Conservation (phyloP, 2,797 vertebrate species). For the Eremophila alpestris region DNA sequence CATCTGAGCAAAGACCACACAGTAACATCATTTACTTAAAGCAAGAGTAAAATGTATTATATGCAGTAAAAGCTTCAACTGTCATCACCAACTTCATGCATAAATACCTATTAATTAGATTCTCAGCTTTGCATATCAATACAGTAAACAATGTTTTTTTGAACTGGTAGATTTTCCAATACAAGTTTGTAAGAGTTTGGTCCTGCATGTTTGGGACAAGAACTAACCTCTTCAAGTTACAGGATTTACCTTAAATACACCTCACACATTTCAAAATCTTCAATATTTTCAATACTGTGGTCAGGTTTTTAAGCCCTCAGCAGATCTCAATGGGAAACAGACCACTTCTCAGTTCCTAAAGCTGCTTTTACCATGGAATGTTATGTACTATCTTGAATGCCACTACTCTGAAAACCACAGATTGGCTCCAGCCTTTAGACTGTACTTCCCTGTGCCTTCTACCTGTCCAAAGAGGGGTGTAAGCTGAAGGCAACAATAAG, state of each 20-base stretch:
- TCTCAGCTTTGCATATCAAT: not conserved
- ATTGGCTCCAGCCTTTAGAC: not conserved
- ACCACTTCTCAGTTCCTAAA: not conserved
- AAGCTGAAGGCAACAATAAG: not conserved
- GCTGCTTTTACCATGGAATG: not conserved
- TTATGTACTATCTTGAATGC: too few relatives aligned
- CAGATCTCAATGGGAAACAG: not conserved
- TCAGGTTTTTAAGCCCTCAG: not conserved
- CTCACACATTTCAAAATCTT: not conserved
- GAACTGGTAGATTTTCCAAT: not conserved
- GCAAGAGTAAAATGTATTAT: not conserved
- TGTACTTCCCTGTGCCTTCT: not conserved
- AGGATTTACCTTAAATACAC: not conserved
- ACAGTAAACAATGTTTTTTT: not conserved
- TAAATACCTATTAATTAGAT: not conserved
- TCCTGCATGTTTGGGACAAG: not conserved
- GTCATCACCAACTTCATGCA: not conserved
- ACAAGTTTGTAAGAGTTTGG: not conserved
- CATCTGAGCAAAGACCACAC: not conserved
- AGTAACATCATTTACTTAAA: not conserved
- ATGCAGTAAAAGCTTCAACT: not conserved
- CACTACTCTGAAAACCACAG: not conserved
- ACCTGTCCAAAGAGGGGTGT: not conserved
- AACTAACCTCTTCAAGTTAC: not conserved
- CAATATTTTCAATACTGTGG: not conserved